Evolutionary conservation across 1,140 invertebrate species (phyloP), one percentile per base, ranked within the genome.

Genomic region (Brachionus asplanchnoidis): DNA sequence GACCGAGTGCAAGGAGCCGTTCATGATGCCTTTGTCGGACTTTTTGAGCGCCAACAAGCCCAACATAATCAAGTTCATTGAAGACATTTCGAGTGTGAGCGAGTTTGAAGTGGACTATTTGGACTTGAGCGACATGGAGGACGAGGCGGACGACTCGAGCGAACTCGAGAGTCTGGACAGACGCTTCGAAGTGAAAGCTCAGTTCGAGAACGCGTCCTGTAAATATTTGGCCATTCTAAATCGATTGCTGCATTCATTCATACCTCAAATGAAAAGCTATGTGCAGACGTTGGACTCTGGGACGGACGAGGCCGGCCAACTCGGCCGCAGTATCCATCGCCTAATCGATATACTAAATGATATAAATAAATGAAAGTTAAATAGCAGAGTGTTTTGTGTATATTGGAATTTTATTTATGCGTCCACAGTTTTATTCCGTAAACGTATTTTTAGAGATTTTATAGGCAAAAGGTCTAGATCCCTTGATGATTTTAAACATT

Each of bases 1-100:
- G 79, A 82, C 79, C 26, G 79, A 82, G 20, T 82, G 79, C 32
- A 82, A 82, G 26, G 79, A 82, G 53, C 79, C 79, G 40, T 82
- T 82, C 42, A 82, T 82, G 79, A 60, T 60, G 32, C 79, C 79
- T 11, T 44, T 82, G 53, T 65, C 53, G 7, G 79, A 82, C 12
- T 82, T 65, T 46, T 65, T 82, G 32, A 60, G 65, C 32, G 60
- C 79, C 12, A 82, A 82, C 40, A 82, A 82, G 40, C 65, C 79
- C 4, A 82, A 68, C 40, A 82, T 82, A 46, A 82, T 82, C 42
- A 68, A 82, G 53, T 82, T 82, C 44, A 82, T 82, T 32, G 79
- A 82, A 4, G 65, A 68, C 8, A 60, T 82, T 26, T 82, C 79
- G 28, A 82, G 28, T 50, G 42, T 50, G 46, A 28, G 8, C 11